These are phyloP conservation scores for Danio albolineatus DNA, from an alignment of 2,797 vertebrate species.

Conservation along the genomic window DNA sequence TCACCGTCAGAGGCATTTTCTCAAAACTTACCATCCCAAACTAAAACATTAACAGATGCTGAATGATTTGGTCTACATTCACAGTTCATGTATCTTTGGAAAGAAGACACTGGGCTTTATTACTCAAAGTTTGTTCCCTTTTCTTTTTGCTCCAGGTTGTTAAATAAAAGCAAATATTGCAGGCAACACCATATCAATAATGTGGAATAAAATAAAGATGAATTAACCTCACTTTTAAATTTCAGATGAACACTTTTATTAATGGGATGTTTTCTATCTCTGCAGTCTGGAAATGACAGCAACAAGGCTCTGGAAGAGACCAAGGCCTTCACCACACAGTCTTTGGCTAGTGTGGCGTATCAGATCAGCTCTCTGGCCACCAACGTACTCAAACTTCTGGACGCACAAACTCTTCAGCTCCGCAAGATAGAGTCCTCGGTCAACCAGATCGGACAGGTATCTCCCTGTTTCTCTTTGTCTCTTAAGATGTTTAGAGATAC, in stretches of 20 bases:
- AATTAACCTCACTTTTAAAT: neutral
- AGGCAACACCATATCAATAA: neutral
- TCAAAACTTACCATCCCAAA: no score
- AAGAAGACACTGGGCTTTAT: no score
- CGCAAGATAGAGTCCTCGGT: slow-evolving; percentile 81
- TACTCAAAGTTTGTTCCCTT: neutral
- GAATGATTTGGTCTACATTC: no score
- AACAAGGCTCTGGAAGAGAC: slow-evolving; percentile 86
- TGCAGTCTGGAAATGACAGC: slow-evolving; percentile 75
- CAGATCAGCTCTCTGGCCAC: slow-evolving; percentile 86
- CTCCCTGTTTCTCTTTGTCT: neutral
- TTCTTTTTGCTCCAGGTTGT: neutral
- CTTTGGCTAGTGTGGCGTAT: slow-evolving; percentile 89
- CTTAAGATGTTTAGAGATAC: neutral
- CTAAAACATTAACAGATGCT: no score
- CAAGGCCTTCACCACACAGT: slow-evolving; percentile 87
- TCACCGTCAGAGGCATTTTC: no score
- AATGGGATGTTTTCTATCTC: neutral
- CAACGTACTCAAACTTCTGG: slow-evolving; percentile 81
- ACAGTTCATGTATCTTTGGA: no score
- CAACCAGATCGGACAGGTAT: slow-evolving; percentile 83
- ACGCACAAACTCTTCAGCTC: slow-evolving; percentile 83
- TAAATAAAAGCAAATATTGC: neutral
- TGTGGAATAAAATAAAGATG: neutral
- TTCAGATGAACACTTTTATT: neutral